Base-by-base conservation (phyloP, 1,140 invertebrate species). In the Drosophila kikkawai region DNA sequence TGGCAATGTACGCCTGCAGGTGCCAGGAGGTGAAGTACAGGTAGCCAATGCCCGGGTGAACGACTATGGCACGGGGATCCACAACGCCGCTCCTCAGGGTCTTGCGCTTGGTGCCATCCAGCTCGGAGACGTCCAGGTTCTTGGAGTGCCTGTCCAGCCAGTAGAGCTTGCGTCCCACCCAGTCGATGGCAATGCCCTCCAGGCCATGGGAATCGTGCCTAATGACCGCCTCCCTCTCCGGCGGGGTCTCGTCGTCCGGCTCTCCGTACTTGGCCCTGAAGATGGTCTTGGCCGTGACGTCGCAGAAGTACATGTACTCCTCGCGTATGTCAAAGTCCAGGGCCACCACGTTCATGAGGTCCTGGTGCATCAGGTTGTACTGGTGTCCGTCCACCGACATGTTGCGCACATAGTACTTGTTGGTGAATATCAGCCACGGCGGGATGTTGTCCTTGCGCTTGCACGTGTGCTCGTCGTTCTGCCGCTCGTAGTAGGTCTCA, bases 11-110 rank as follows among this genome's bases (percentile, higher is more conserved):
- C 0, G 99, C 97, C 94, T 98, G 96, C 34, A 99, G 95, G 92
- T 99, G 97, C 98, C 98, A 99, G 6, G 98, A 98, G 15, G 98
- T 98, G 92, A 98, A 99, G 94, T 98, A 99, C 22, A 99, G 88
- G 90, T 98, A 98, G 37, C 98, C 99, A 67, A 95, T 97, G 13
- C 97, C 97, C 8, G 99, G 99, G 94, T 99, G 98, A 1, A 99
- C 97, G 6, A 96, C 97, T 45, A 99, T 95, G 4, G 98, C 98
- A 84, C 98, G 94, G 4, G 99, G 99, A 94, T 99, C 98, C 7
- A 96, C 95, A 65, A 99, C 97, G 12, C 96, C 96, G 36, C 96
- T 96, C 64, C 97, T 95, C 3, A 99, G 90, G 0, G 98, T 99
- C 85, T 96, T 97, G 32, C 98, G 94, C 85, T 96, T 97, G 0